Conservation (phyloP, 2,113 vertebrate species). For the Pantherophis guttatus region DNA sequence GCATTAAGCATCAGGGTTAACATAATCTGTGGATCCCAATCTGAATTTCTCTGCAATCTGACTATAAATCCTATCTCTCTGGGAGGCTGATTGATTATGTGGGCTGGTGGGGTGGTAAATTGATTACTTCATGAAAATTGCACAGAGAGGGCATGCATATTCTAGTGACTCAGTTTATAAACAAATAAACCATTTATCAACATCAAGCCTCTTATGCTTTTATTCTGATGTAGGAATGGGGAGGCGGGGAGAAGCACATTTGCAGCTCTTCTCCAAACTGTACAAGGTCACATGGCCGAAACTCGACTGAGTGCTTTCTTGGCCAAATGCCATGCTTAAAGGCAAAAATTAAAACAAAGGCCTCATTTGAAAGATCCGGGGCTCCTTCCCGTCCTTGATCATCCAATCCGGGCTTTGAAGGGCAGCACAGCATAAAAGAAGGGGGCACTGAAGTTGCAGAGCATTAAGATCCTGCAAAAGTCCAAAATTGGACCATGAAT, state of each 20-base stretch:
- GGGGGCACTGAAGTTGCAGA: slow-evolving; percentile 14
- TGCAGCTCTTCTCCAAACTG: slow-evolving; percentile 27
- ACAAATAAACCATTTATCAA: neutral
- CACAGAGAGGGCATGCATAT: neutral
- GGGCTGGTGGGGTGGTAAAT: neutral
- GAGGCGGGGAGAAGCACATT: neutral
- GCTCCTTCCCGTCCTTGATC: slow-evolving; percentile 42
- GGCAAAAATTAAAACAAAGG: slow-evolving; percentile 39
- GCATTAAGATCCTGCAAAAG: neutral
- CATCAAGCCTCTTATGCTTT: neutral
- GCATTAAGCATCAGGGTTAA: neutral
- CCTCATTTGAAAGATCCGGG: slow-evolving; percentile 23
- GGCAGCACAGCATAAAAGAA: slow-evolving; percentile 12
- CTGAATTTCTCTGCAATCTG: neutral
- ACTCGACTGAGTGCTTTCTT: slow-evolving; percentile 57
- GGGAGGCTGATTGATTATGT: neutral
- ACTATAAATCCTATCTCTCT: neutral
- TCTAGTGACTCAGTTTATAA: neutral
- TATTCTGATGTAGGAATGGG: neutral
- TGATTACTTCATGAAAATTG: neutral
- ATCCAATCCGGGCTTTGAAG: slow-evolving; percentile 26
- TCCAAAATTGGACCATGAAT: neutral
- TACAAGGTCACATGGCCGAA: slow-evolving; percentile 48
- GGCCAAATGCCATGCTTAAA: slow-evolving; percentile 58
- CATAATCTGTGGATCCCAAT: neutral